phyloP scores from a whole-genome alignment of 2,888 invertebrate genomes.

The Andrena dorsata region DNA sequence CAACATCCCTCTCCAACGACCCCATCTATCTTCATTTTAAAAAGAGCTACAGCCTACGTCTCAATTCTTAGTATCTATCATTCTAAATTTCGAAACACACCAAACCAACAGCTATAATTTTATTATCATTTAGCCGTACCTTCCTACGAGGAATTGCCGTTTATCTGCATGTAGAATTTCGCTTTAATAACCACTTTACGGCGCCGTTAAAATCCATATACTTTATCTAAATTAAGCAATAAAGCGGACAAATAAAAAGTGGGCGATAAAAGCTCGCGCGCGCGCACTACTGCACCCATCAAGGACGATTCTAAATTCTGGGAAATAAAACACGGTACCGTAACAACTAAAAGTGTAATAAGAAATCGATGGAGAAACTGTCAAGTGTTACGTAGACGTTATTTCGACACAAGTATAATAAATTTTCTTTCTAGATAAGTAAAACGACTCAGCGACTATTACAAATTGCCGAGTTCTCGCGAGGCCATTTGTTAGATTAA shows the following conservation, averaged over 20 bases:
- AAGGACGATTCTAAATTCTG: neutral
- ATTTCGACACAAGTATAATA: too few relatives aligned
- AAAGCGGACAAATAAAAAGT: slow-evolving; percentile 5
- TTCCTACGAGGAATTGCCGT: neutral
- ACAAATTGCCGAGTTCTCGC: too few relatives aligned
- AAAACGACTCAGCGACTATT: too few relatives aligned
- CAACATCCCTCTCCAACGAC: neutral
- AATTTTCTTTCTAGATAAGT: too few relatives aligned
- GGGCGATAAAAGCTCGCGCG: neutral
- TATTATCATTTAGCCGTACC: neutral
- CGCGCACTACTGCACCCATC: neutral
- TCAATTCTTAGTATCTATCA: neutral
- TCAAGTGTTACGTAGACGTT: too few relatives aligned
- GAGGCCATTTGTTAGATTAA: too few relatives aligned
- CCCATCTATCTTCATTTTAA: neutral
- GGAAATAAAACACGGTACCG: neutral
- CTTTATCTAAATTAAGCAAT: slow-evolving; percentile 15
- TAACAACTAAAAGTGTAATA: neutral
- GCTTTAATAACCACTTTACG: neutral
- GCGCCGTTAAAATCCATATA: neutral
- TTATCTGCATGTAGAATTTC: neutral
- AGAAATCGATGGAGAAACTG: neutral
- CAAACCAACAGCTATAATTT: neutral
- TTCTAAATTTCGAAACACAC: neutral
- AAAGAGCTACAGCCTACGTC: neutral